These are phyloP conservation scores for Bombus polaris DNA, from an alignment of 1,140 invertebrate species.

Conservation along the genomic window DNA sequence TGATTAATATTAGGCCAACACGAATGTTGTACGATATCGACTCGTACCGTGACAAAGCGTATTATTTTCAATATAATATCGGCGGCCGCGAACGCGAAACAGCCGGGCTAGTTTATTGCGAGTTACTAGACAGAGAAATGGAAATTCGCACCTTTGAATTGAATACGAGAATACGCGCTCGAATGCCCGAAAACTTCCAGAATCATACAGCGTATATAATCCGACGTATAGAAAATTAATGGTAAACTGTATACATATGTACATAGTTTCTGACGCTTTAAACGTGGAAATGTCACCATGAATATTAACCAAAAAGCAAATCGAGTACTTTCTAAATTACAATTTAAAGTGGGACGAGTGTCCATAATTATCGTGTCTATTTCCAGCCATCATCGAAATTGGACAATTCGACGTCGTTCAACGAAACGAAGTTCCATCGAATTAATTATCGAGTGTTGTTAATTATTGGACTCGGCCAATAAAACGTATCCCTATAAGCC, in stretches of 20 bases:
- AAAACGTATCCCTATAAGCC: conserved; percentile 66
- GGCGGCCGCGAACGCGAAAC: not conserved
- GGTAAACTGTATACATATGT: not conserved
- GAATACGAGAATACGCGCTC: not conserved
- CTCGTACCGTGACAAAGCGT: not conserved
- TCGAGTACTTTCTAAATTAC: conserved; percentile 5
- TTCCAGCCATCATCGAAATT: conserved; percentile 56
- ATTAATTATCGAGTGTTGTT: conserved; percentile 78
- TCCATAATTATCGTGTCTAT: not conserved
- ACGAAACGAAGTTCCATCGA: conserved; percentile 75
- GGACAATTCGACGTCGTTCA: conserved; percentile 55
- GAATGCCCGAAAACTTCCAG: not conserved
- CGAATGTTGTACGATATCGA: not conserved
- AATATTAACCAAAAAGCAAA: conserved; percentile 26
- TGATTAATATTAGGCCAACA: conserved; percentile 3
- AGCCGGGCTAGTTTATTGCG: not conserved
- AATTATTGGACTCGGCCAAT: conserved; percentile 72
- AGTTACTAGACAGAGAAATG: not conserved
- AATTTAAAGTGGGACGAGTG: not conserved
- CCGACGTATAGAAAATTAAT: conserved; percentile 7
- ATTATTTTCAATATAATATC: not conserved
- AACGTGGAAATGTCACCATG: too few relatives aligned
- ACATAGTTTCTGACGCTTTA: not conserved
- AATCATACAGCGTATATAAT: not conserved
- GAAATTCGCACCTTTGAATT: conserved; percentile 15